These are phyloP conservation scores for Allacma fusca DNA, from an alignment of 2,888 invertebrate species.

Conservation along the genomic window DNA sequence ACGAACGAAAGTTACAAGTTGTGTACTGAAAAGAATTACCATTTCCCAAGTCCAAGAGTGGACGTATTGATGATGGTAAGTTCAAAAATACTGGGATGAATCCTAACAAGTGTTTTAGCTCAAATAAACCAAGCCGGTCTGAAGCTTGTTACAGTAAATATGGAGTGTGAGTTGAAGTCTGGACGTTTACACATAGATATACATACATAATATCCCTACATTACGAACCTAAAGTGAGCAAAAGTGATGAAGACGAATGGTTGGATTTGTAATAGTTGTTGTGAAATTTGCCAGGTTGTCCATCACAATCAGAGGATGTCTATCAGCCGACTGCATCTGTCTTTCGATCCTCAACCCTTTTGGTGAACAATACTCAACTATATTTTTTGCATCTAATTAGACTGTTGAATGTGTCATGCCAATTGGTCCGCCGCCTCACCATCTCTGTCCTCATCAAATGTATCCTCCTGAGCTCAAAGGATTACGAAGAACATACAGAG, in stretches of 20 bases:
- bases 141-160: neutral
- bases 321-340: conserved; percentile 6
- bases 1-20: neutral
- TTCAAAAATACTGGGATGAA: neutral
- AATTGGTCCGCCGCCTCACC: conserved; percentile 4
- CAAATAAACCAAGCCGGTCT: neutral
- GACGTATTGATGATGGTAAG: neutral
- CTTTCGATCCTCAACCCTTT: conserved; percentile 11
- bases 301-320: conserved; percentile 16
- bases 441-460: neutral
- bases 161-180: too few species aligned
- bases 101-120: conserved; percentile 7
- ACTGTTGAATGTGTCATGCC: neutral
- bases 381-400: conserved; percentile 16
- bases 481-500: too few species aligned
- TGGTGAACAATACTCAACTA: neutral
- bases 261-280: neutral
- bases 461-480: neutral
- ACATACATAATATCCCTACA: neutral
- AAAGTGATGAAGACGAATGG: conserved; percentile 7
- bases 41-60: neutral
- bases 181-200: neutral
- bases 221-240: neutral
- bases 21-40: neutral
- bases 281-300: conserved; percentile 16